Percentiles rank a stretch among this genome's conserved stretches.
phyloP scores from a whole-genome alignment of 92 coral and sea anemone species.

The Epizoanthus scotinus region DNA sequence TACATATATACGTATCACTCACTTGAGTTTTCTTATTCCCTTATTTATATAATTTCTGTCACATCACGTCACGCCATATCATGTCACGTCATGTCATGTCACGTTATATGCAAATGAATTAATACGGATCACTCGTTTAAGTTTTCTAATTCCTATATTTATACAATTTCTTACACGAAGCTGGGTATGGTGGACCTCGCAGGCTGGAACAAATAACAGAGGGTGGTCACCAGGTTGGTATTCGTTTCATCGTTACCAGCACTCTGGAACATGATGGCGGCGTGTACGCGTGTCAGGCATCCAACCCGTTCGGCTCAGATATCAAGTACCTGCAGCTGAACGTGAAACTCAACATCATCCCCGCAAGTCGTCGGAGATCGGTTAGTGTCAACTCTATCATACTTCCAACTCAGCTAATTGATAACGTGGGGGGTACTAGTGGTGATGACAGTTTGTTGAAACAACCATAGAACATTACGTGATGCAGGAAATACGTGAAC shows the following conservation, averaged over 20 bases:
- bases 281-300: slow-evolving; percentile 64
- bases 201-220: slow-evolving; percentile 51
- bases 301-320: slow-evolving; percentile 60
- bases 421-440: too few species aligned
- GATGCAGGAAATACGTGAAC: too few species aligned
- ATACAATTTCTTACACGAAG: slow-evolving; percentile 10
- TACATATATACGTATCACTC: neutral
- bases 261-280: slow-evolving; percentile 62
- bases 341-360: slow-evolving; percentile 52
- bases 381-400: neutral
- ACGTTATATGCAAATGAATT: neutral
- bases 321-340: slow-evolving; percentile 49
- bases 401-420: too few species aligned
- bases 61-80: too few species aligned
- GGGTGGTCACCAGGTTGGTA: slow-evolving; percentile 48
- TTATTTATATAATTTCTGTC: neutral
- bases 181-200: slow-evolving; percentile 54
- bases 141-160: neutral
- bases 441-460: too few species aligned
- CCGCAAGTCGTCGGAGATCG: slow-evolving; percentile 35
- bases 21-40: too few species aligned
- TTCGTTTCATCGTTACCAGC: slow-evolving; percentile 51
- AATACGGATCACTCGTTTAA: neutral
- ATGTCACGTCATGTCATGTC: neutral
- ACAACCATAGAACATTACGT: too few species aligned